Evolutionary conservation across 2,888 invertebrate genomes (phyloP), one percentile per base, ranked within the genome.

Genomic region (Hirtodrosophila confusa): DNA sequence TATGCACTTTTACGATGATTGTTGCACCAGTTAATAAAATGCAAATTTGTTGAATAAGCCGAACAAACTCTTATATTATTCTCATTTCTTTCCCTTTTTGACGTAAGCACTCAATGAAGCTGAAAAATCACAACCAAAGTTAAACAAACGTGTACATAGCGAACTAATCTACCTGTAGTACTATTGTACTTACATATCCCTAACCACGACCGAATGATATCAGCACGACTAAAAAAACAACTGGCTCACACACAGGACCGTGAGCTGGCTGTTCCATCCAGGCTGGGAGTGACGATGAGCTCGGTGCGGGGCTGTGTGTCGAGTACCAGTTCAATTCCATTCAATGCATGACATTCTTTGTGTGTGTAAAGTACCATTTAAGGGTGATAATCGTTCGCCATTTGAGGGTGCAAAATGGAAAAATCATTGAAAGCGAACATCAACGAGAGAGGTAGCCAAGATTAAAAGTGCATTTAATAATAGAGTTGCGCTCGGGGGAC

Each of bases 401-500:
- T 89, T 87, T 80, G 87, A 90, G 90, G 90, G 90, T 89, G 89
- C 86, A 88, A 90, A 90, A 90, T 89, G 87, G 88, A 89, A 89
- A 90, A 82, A 78, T 89, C 87, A 80, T 80, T 82, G 75, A 84
- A 86, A 75, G 86, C 74, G 64, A 55, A 55, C 60, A 61, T 62
- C 53, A 51, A 67, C 31, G 47, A 12, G 47, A 47, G 66, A 57
- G 78, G 53, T 50, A 70, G 62, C 60, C 72, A 79, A 86, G 90
- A 91, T 90, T 91, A 90, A 90, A 89, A 90, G 89, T 90, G 89
- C 90, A 90, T 91, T 91, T 90, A 89, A 90, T 89, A 89, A 84
- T 79, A 85, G 84, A 80, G 78, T 66, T 61, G 62, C 27, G 53
- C 45, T 48, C 45, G 55, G 54, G 67, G 64, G 57, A 49, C 57